Conservation (phyloP, 2,888 invertebrate genomes). For the Rhagium mordax region DNA sequence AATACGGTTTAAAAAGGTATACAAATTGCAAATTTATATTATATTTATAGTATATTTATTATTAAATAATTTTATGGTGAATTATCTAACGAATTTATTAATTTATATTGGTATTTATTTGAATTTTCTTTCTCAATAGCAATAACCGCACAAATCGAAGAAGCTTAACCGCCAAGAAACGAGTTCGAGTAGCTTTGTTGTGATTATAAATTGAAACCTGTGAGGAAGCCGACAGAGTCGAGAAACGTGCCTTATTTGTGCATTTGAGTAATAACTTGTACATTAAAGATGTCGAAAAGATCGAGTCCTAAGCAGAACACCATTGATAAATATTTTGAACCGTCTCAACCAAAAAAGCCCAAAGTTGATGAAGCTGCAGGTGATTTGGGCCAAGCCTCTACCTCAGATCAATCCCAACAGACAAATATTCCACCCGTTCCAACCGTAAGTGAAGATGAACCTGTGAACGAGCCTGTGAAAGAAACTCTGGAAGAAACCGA, state of each 20-base stretch:
- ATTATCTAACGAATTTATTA: not conserved
- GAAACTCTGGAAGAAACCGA: not conserved
- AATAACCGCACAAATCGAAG: not conserved
- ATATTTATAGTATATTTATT: too few species aligned
- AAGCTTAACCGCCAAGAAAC: not conserved
- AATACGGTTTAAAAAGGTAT: too few species aligned
- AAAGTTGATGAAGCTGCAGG: not conserved
- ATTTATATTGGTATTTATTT: not conserved
- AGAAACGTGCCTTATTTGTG: not conserved
- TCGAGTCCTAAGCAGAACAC: not conserved
- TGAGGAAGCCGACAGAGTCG: not conserved
- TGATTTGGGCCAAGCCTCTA: not conserved
- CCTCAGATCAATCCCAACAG: too few species aligned
- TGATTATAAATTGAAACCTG: not conserved
- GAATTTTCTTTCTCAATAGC: not conserved
- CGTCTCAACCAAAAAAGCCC: not conserved
- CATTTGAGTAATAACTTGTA: not conserved
- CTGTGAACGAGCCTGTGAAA: not conserved
- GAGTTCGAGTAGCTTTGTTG: not conserved
- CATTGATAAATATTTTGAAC: not conserved
- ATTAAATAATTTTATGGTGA: too few species aligned
- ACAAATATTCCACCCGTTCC: too few species aligned
- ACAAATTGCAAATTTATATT: too few species aligned
- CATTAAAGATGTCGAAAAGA: not conserved
- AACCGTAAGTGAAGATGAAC: too few species aligned